phyloP scores from a whole-genome alignment of 2,888 invertebrate species.

The Plebejus melissa region DNA sequence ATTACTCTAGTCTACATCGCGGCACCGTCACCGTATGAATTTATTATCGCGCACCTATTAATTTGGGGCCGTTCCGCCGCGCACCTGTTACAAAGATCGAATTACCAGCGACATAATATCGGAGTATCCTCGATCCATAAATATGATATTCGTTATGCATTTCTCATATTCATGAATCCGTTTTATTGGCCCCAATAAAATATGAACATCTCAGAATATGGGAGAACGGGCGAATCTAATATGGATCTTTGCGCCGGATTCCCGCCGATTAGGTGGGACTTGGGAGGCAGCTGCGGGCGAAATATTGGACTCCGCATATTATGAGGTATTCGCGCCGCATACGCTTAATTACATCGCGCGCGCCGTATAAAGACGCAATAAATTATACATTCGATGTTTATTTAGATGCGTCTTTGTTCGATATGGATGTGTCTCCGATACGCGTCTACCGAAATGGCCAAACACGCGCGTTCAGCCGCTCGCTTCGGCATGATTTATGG shows the following conservation, averaged over 20 bases:
- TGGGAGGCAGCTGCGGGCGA: slow-evolving; percentile 40
- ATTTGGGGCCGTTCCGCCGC: background rate
- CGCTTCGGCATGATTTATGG: background rate
- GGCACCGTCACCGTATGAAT: slow-evolving; percentile 33
- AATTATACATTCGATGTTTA: slow-evolving; percentile 25
- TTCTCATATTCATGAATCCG: slow-evolving; percentile 80
- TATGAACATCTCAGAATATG: slow-evolving; percentile 80
- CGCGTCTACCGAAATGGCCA: slow-evolving; percentile 9
- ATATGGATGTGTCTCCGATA: background rate
- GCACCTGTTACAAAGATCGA: slow-evolving; percentile 79
- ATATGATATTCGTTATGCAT: slow-evolving; percentile 79
- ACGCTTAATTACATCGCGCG: slow-evolving; percentile 18
- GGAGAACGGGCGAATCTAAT: slow-evolving; percentile 78
- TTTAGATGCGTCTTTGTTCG: slow-evolving; percentile 25
- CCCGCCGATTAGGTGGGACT: slow-evolving; percentile 56
- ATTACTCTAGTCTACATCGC: background rate
- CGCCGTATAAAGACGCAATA: slow-evolving; percentile 17
- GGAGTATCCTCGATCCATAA: slow-evolving; percentile 73
- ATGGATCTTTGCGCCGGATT: slow-evolving; percentile 77
- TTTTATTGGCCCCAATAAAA: slow-evolving; percentile 81
- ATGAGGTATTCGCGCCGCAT: slow-evolving; percentile 24
- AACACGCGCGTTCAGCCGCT: slow-evolving; percentile 14
- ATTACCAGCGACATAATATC: slow-evolving; percentile 75
- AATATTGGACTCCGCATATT: slow-evolving; percentile 25
- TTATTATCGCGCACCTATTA: slow-evolving; percentile 73